Evolutionary conservation across 2,797 vertebrate genomes (phyloP).

Genomic region (Acipenser ruthenus): DNA sequence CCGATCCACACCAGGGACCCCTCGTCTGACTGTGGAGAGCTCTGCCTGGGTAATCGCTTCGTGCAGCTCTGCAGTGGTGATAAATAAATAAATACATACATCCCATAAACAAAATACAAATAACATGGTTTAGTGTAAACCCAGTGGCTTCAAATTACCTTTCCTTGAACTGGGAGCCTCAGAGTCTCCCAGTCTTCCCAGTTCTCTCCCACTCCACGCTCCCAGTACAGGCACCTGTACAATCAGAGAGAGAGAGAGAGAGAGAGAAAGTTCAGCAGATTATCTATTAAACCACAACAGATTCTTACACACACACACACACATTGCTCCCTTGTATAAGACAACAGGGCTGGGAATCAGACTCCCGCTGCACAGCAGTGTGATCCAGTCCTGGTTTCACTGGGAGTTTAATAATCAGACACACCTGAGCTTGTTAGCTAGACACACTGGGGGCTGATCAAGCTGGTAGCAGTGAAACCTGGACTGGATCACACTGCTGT

Average conservation of each 20-base stretch:
- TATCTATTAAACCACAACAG: background rate
- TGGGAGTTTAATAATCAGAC: background rate
- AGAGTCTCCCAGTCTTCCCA: conserved; percentile 47
- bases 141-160: conserved; percentile 26
- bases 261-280: conserved; percentile 9
- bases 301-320: no score
- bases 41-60: no score
- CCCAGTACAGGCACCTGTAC: conserved; percentile 61
- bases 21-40: background rate
- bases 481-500: background rate
- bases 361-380: background rate
- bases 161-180: conserved; percentile 44
- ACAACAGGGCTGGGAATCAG: background rate
- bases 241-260: background rate
- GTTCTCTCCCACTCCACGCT: conserved; percentile 57
- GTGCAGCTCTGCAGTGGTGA: background rate
- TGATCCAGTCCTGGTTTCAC: background rate
- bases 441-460: no score
- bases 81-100: background rate
- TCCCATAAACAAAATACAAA: background rate
- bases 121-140: background rate
- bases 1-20: no score
- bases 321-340: background rate
- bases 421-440: background rate
- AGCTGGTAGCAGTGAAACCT: no score